Evolutionary conservation across 2,113 vertebrate genomes (phyloP).

Genomic region (Psilopogon haemacephalus): DNA sequence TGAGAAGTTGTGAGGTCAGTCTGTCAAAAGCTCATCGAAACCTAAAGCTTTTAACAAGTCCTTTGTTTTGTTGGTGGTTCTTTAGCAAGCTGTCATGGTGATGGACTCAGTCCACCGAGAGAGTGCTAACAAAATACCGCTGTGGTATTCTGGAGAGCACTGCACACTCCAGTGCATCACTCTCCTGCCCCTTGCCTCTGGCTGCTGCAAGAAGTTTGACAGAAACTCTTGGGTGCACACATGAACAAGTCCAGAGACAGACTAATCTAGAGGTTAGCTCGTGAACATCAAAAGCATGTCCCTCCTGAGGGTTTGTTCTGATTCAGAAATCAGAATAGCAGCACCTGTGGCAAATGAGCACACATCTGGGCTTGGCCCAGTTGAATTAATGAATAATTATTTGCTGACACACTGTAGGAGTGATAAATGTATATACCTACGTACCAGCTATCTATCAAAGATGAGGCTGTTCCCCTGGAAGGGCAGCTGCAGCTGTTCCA

Average conservation of each 20-base stretch:
- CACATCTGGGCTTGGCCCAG: background rate
- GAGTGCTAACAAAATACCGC: background rate
- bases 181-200: background rate
- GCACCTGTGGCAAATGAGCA: background rate
- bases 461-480: background rate
- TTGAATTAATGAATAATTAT: background rate
- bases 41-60: background rate
- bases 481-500: background rate
- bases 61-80: background rate
- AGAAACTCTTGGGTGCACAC: background rate
- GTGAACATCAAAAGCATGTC: background rate
- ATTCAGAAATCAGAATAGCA: background rate
- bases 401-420: background rate
- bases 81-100: background rate
- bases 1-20: background rate
- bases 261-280: background rate
- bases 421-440: background rate
- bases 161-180: fast-evolving
- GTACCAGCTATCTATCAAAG: background rate
- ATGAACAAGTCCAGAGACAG: background rate
- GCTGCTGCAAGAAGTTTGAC: background rate
- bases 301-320: background rate
- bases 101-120: background rate
- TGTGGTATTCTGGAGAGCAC: background rate
- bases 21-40: background rate